A percentile compares a stretch with the other conserved stretches of the same genome.
phyloP scores from a whole-genome alignment of 1,140 invertebrate genomes.

The Armadillidium nasatum region DNA sequence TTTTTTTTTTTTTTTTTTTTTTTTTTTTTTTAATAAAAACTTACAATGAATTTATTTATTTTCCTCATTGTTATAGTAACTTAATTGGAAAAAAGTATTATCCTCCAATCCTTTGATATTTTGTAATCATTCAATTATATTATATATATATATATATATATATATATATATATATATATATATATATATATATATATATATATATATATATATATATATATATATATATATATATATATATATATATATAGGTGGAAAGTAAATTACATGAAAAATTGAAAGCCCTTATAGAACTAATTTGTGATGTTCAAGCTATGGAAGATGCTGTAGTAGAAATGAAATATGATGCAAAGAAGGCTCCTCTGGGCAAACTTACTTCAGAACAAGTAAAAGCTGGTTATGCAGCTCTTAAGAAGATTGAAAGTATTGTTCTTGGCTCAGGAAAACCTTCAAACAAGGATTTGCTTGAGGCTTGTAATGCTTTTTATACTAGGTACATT shows the following conservation, averaged over 20 bases:
- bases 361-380: slow-evolving; percentile 55
- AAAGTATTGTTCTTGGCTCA: slow-evolving; percentile 47
- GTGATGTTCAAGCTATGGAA: slow-evolving; percentile 58
- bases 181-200: no score
- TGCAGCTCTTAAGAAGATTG: slow-evolving; percentile 54
- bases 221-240: no score
- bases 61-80: no score
- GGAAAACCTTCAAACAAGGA: slow-evolving; percentile 33
- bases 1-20: no score
- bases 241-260: slow-evolving; percentile 27
- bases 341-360: slow-evolving; percentile 49
- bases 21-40: no score
- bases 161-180: no score
- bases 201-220: no score
- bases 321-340: slow-evolving; percentile 54
- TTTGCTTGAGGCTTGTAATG: slow-evolving; percentile 52
- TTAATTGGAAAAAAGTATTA: no score
- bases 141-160: no score
- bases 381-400: slow-evolving; percentile 58
- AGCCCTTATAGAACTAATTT: slow-evolving; percentile 56
- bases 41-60: no score
- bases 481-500: slow-evolving; percentile 55
- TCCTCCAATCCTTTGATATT: no score
- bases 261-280: slow-evolving; percentile 51
- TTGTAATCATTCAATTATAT: no score